Evolutionary conservation across 1,140 invertebrate genomes (phyloP), one percentile per base, ranked within the genome.

Genomic region (Temnothorax curvispinosus): DNA sequence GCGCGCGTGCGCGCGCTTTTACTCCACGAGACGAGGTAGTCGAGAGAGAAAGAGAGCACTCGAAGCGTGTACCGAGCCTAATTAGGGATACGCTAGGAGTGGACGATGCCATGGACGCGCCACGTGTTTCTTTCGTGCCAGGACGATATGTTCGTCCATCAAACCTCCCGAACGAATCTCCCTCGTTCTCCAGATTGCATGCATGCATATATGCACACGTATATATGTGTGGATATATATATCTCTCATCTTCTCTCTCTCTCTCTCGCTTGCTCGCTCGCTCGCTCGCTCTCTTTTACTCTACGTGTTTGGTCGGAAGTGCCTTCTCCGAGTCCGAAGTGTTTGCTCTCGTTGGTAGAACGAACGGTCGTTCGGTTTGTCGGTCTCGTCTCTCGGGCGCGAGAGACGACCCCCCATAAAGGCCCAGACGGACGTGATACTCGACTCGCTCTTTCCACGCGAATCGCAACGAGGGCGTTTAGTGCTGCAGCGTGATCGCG

Each of bases 311-410:
- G 69, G 44, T 58, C 54, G 82, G 41, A 62, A 78, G 56, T 78
- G 44, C 67, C 47, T 74, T 87, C 87, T 54, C 50, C 50, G 71
- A 50, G 6, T 18, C 13, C 80, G 54, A 50, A 89, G 84, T 91
- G 90, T 91, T 91, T 91, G 89, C 90, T 75, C 89, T 90, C 90
- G 77, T 87, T 91, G 65, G 64, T 13, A 21, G 64, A 82, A 35
- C 69, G 78, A 87, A 78, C 65, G 85, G 64, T 62, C 75, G 52
- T 35, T 82, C 77, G 41, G 52, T 77, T 76, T 72, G 77, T 75
- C 64, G 78, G 78, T 27, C 77, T 38, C 64, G 62, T 72, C 54
- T 88, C 38, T 78, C 81, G 50, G 81, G 47, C 35, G 69, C 52
- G 64, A 62, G 69, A 74, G 13, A 8, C 41, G 64, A 65, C 64